Conservation (phyloP, 1,140 invertebrate genomes). For the Dinothrombium tinctorium region DNA sequence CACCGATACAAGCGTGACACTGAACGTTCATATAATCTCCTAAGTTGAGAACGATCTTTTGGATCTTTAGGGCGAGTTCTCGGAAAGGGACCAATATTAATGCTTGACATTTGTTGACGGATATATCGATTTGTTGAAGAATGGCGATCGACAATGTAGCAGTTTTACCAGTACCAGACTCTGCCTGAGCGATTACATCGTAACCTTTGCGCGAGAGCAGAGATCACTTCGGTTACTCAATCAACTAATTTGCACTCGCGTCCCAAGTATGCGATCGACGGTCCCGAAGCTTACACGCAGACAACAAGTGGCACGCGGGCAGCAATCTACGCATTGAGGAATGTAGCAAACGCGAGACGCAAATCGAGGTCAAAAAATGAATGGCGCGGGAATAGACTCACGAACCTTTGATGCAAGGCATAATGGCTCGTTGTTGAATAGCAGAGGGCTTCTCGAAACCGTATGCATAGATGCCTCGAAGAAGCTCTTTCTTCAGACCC, state of each 20-base stretch:
- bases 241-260: too few relatives aligned
- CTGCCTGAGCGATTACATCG: constrained; percentile 97
- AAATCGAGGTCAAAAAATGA: too few relatives aligned
- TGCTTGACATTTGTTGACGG: constrained; percentile 71
- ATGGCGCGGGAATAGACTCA: not conserved
- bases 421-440: constrained; percentile 95
- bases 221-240: too few relatives aligned
- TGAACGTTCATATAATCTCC: constrained; percentile 76
- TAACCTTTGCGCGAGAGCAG: constrained; percentile 32
- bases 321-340: too few relatives aligned
- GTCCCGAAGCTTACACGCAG: too few relatives aligned
- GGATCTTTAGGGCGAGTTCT: constrained; percentile 90
- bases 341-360: too few relatives aligned
- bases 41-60: constrained; percentile 81
- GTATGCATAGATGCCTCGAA: constrained; percentile 96
- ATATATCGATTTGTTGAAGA: constrained; percentile 85
- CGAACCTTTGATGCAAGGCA: constrained; percentile 60
- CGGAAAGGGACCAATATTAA: constrained; percentile 91
- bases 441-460: constrained; percentile 99
- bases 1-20: constrained; percentile 97
- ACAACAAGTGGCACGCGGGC: too few relatives aligned
- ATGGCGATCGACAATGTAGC: constrained; percentile 98
- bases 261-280: too few relatives aligned
- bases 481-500: constrained; percentile 54
- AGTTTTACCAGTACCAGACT: constrained; percentile 97